Conservation (phyloP, 2,113 vertebrate species). For the Clarias batrachus region DNA sequence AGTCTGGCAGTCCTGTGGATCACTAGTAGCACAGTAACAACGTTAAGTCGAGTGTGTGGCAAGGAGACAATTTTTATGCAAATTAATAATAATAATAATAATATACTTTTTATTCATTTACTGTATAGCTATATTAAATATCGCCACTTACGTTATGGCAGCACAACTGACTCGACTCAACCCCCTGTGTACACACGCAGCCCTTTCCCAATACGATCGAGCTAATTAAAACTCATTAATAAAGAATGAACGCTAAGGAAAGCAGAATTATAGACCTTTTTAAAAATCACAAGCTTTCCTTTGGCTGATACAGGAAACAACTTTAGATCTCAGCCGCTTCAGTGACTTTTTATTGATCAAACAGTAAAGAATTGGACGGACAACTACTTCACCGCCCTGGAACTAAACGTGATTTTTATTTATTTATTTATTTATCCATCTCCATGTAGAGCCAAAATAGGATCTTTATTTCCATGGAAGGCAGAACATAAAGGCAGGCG, state of each 20-base stretch:
- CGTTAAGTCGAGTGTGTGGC: not conserved
- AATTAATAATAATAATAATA: not conserved
- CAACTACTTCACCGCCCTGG: slow-evolving; percentile 5
- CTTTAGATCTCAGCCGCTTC: not conserved
- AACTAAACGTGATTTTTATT: not conserved
- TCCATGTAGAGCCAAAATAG: not conserved
- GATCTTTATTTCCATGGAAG: not conserved
- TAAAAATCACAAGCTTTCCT: not conserved
- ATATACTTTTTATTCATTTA: not conserved
- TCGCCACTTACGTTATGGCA: not conserved
- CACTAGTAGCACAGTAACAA: not conserved
- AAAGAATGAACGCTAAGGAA: not conserved
- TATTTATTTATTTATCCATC: not conserved
- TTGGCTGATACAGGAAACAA: not conserved
- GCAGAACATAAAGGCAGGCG: slow-evolving; percentile 1
- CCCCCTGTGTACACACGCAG: not conserved
- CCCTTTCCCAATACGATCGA: not conserved
- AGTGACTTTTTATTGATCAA: slow-evolving; percentile 3
- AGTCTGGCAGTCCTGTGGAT: not conserved
- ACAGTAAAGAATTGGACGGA: slow-evolving; percentile 6
- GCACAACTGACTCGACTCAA: not conserved
- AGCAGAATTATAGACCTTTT: not conserved
- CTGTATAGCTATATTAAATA: not conserved
- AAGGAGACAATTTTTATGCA: not conserved
- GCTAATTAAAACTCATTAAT: slow-evolving; percentile 8